These are phyloP conservation scores for Alcis repandata DNA, from an alignment of 2,888 invertebrate genomes.

Conservation along the genomic window DNA sequence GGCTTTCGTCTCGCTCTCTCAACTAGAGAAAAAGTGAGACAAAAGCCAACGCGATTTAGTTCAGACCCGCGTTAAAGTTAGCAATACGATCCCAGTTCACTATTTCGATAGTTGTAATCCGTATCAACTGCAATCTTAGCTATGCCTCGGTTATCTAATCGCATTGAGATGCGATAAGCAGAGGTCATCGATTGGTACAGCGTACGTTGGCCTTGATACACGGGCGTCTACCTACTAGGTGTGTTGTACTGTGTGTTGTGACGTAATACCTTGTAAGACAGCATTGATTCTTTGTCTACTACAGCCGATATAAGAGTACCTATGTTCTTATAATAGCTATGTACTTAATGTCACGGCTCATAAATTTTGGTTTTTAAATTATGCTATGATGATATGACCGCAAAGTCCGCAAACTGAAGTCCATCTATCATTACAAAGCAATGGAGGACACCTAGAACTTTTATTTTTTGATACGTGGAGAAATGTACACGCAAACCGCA, in stretches of 20 bases:
- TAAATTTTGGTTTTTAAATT: no score
- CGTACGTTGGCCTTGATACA: conserved; percentile 39
- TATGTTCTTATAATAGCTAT: no score
- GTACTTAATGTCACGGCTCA: background rate
- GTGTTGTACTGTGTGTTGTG: background rate
- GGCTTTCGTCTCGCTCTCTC: no score
- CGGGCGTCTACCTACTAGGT: background rate
- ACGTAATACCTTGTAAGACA: conserved; percentile 1
- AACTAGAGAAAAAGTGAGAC: no score
- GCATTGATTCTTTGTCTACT: conserved; percentile 1
- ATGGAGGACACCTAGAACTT: no score
- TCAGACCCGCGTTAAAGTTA: no score
- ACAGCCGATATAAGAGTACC: background rate
- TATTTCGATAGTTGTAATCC: background rate
- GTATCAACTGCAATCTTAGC: background rate
- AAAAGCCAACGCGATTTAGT: no score
- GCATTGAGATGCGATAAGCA: conserved; percentile 35
- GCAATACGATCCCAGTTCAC: background rate
- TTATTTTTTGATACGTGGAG: no score
- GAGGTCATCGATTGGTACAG: conserved; percentile 39
- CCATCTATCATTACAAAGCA: no score
- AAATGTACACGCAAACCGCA: no score
- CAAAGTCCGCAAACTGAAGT: no score
- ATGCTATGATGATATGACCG: no score
- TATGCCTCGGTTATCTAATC: conserved; percentile 39